Evolutionary conservation across 2,888 invertebrate species (phyloP).

Genomic region (Napeogenes sylphis): DNA sequence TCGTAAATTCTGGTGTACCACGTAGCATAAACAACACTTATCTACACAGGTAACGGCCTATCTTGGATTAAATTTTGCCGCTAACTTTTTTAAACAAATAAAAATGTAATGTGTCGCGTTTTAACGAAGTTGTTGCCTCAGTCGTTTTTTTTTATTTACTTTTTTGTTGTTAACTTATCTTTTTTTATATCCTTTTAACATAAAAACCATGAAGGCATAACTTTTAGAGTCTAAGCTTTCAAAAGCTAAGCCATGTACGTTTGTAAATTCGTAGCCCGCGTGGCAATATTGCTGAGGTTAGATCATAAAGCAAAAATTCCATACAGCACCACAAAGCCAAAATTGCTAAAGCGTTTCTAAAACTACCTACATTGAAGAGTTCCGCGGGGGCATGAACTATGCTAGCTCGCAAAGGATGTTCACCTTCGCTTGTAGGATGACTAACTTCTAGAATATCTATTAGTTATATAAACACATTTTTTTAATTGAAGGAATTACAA

Average conservation of each 20-base stretch:
- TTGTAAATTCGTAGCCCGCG: slow-evolving; percentile 31
- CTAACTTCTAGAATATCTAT: background rate
- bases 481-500: no score
- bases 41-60: slow-evolving; percentile 53
- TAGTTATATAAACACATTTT: background rate
- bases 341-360: slow-evolving; percentile 50
- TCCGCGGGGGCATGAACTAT: slow-evolving; percentile 41
- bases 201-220: no score
- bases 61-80: slow-evolving; percentile 49
- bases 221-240: background rate
- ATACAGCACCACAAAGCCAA: slow-evolving; percentile 47
- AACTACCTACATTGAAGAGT: slow-evolving; percentile 44
- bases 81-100: slow-evolving; percentile 27
- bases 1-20: slow-evolving; percentile 57
- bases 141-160: background rate
- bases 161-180: no score
- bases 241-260: slow-evolving; percentile 11
- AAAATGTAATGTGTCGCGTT: slow-evolving; percentile 17
- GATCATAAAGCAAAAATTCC: slow-evolving; percentile 49
- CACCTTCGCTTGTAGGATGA: slow-evolving; percentile 4
- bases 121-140: slow-evolving; percentile 2
- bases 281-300: slow-evolving; percentile 32
- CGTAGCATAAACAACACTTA: slow-evolving; percentile 65
- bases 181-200: no score
- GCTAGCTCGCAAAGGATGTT: slow-evolving; percentile 34